Evolutionary conservation across 2,888 invertebrate species (phyloP), one percentile per base, ranked within the genome.

Genomic region (Zaprionus lineosus): DNA sequence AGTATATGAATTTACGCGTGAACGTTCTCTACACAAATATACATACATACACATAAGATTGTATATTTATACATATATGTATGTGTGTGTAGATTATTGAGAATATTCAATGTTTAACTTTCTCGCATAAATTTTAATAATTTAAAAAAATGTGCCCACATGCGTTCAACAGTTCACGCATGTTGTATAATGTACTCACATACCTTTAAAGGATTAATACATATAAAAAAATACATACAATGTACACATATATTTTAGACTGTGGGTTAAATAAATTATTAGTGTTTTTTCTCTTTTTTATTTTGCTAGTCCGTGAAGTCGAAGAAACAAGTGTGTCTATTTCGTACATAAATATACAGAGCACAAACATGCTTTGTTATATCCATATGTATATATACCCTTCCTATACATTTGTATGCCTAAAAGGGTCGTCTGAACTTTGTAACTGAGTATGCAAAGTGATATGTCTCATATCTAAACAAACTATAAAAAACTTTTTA

Each of bases 71-170:
- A 7, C 21, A 16, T 21, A 11, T 43, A 11, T 51, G 24, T 15
- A 5, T 15, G 5, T 40, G 14, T 21, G 14, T 31, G 14, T 19
- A 14, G n/a, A 14, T 21, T 15, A 5, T 9, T 34, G 11, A 55
- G 18, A 16, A 18, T 31, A 44, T 44, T 44, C 24, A 18, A 40
- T 19, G 43, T 37, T 55, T 50, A 29, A 46, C 63, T 52, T 48
- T 51, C 65, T 57, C 48, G 61, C 72, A 78, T 82, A 71, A 57
- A 69, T 84, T 74, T 69, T 40, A 68, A 75, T 66, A 74, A 74
- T 63, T 74, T 64, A 36, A 56, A 60, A 53, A 47, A 69, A 75
- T 50, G 37, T 57, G 48, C 56, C 61, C 69, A 55, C 64, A 53
- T 40, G 51, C 52, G 8, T 26, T 24, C 18, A 59, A 9, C 15